phyloP scores from a whole-genome alignment of 2,888 invertebrate species.

The Cosmopolites sordidus region DNA sequence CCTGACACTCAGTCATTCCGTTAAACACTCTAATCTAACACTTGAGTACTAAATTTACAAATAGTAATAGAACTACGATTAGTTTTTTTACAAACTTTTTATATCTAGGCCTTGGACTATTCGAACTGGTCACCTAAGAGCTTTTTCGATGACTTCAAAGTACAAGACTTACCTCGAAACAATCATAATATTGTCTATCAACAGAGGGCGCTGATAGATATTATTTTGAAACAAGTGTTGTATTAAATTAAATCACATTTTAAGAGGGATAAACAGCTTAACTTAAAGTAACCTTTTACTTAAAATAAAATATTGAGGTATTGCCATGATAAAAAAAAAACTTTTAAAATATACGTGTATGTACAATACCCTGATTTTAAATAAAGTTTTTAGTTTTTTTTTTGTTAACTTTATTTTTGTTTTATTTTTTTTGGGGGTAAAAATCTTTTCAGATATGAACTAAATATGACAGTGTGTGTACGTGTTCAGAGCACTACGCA shows the following conservation, averaged over 20 bases:
- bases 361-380: constrained; percentile 29
- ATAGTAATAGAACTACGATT: neutral
- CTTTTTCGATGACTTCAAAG: too few species aligned
- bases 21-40: neutral
- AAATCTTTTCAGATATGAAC: neutral
- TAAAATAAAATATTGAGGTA: constrained; percentile 19
- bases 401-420: neutral
- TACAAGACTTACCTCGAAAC: too few species aligned
- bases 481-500: neutral
- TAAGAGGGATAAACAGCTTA: neutral
- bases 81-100: neutral
- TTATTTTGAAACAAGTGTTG: too few species aligned
- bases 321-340: constrained; percentile 25
- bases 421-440: neutral
- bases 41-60: neutral
- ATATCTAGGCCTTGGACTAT: neutral
- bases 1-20: too few species aligned
- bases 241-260: constrained; percentile 24
- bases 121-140: too few species aligned
- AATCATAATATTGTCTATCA: too few species aligned
- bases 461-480: neutral
- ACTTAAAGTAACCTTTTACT: neutral
- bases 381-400: constrained; percentile 3
- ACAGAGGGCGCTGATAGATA: too few species aligned
- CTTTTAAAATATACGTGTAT: constrained; percentile 15